phyloP scores from a whole-genome alignment of 2,113 vertebrate genomes.

The Bubalus kerabau region DNA sequence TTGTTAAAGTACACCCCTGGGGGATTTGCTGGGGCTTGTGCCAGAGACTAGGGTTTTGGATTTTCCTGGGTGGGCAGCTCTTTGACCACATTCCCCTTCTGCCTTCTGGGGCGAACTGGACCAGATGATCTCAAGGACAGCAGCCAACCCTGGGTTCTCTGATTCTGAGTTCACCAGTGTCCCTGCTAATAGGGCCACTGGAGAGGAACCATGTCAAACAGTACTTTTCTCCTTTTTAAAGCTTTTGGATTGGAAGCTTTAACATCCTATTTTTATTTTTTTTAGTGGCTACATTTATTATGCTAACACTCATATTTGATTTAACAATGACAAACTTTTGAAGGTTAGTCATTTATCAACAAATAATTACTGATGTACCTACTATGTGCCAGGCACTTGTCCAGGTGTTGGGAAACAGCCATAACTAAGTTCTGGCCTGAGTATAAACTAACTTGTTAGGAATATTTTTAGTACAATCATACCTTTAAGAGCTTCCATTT shows the following conservation, averaged over 20 bases:
- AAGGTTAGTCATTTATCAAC: not conserved
- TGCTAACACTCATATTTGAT: not conserved
- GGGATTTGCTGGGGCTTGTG: not conserved
- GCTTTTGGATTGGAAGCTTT: not conserved
- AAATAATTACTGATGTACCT: not conserved
- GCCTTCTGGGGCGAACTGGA: not conserved
- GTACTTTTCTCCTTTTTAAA: no score
- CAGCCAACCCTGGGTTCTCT: not conserved
- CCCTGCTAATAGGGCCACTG: not conserved
- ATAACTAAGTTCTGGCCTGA: not conserved
- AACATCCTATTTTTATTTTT: not conserved
- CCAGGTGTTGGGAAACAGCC: not conserved
- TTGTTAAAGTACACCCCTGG: not conserved
- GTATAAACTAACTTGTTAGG: not conserved
- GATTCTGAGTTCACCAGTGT: accelerated
- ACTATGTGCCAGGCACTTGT: not conserved
- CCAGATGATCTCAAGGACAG: not conserved
- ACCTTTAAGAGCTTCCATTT: not conserved
- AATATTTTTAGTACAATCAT: not conserved
- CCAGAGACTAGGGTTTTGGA: not conserved
- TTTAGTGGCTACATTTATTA: not conserved
- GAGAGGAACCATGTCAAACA: no score
- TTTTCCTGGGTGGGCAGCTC: not conserved
- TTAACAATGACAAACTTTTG: not conserved
- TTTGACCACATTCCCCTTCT: not conserved